phyloP scores from a whole-genome alignment of 1,140 invertebrate genomes.

The Drosophila seguyi region DNA sequence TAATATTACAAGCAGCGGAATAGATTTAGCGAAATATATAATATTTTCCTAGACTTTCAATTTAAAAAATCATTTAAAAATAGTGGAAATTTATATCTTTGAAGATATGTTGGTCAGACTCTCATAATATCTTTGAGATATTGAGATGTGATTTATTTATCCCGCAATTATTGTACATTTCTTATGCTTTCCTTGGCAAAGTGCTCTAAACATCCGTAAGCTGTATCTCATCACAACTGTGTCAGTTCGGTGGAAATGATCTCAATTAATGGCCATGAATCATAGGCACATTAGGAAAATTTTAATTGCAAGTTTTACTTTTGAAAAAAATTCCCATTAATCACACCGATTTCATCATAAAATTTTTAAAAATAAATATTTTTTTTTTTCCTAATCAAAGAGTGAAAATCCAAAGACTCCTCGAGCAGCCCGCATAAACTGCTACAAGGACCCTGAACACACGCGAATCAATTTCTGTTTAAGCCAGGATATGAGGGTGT shows the following conservation, averaged over 20 bases:
- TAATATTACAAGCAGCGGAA: not conserved
- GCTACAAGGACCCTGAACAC: slow-evolving; percentile 19
- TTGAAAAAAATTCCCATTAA: slow-evolving; percentile 4
- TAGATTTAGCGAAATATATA: not conserved
- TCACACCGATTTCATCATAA: not conserved
- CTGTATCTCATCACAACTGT: slow-evolving; percentile 11
- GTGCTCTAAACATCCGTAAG: slow-evolving; percentile 10
- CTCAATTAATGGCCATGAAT: slow-evolving; percentile 27
- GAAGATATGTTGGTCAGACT: not conserved
- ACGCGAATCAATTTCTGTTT: slow-evolving; percentile 52
- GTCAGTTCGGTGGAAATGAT: slow-evolving; percentile 36
- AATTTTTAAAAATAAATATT: slow-evolving; percentile 5
- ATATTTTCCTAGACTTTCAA: not conserved
- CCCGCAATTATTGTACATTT: not conserved
- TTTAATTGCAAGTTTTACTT: not conserved
- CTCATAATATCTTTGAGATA: not conserved
- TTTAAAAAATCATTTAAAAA: not conserved
- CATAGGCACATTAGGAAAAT: slow-evolving; percentile 8
- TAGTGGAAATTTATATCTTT: not conserved
- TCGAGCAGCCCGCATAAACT: slow-evolving; percentile 26
- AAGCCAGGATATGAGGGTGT: slow-evolving; percentile 28
- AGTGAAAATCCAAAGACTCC: not conserved
- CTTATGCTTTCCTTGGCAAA: slow-evolving; percentile 2
- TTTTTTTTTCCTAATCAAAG: not conserved
- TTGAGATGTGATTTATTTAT: not conserved